A percentile compares a stretch with the other conserved stretches of the same genome.
Evolutionary conservation across 2,797 vertebrate species (phyloP).

Genomic region (Cuculus canorus): DNA sequence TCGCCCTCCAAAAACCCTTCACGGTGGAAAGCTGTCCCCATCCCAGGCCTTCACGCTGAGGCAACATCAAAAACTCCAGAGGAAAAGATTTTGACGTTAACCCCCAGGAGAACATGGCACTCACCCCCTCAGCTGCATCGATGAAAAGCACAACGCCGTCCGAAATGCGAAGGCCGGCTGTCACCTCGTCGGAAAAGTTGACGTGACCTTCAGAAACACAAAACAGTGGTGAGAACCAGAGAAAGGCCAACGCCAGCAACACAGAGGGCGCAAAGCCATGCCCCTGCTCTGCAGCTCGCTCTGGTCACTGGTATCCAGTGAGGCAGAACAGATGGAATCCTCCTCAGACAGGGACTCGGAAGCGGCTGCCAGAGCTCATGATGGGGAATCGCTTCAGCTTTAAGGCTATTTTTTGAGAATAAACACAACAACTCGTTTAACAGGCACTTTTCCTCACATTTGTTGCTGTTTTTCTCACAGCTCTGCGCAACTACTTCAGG

Average conservation of each 20-base stretch:
- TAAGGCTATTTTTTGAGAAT: background rate
- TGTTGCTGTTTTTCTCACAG: conserved; percentile 27
- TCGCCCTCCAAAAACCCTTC: background rate
- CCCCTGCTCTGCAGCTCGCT: background rate
- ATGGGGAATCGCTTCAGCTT: background rate
- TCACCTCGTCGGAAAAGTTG: conserved; percentile 98
- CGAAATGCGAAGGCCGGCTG: conserved; percentile 93
- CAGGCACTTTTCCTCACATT: background rate
- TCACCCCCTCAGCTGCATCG: conserved; percentile 96
- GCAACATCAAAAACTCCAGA: background rate
- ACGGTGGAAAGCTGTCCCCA: background rate
- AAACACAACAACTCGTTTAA: background rate
- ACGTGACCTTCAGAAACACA: conserved; percentile 86
- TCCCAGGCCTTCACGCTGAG: background rate
- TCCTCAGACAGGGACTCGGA: background rate
- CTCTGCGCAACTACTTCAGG: background rate
- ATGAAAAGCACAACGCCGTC: conserved; percentile 97
- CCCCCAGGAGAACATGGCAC: conserved; percentile 19
- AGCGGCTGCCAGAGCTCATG: background rate
- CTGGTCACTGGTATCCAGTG: background rate
- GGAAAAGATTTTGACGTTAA: background rate
- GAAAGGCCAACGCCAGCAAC: background rate
- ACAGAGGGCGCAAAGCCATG: background rate
- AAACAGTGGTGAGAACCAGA: background rate
- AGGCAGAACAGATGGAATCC: background rate